These are phyloP conservation scores for Corvus moneduloides DNA, from an alignment of 2,113 vertebrate genomes.

Conservation along the genomic window DNA sequence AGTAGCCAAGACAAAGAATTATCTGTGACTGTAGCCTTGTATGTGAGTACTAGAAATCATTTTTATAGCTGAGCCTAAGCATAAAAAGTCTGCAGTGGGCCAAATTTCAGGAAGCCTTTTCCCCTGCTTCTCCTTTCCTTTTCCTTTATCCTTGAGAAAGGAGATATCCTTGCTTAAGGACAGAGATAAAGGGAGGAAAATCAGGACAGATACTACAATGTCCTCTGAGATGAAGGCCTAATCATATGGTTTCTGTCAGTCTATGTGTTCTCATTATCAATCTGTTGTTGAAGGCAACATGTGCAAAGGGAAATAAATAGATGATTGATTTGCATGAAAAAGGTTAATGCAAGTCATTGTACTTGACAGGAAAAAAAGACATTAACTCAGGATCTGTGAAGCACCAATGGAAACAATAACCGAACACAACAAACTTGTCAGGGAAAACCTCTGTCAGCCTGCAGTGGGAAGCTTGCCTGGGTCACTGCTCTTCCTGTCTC, in stretches of 20 bases:
- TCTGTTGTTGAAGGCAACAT: background rate
- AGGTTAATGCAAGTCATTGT: background rate
- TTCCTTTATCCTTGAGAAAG: background rate
- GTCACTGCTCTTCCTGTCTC: background rate
- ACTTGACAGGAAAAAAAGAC: background rate
- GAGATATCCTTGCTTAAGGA: background rate
- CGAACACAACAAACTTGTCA: fast-evolving
- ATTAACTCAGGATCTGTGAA: background rate
- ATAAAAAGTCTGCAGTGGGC: background rate
- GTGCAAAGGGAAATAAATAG: background rate
- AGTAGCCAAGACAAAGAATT: background rate
- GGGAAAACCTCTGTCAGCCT: background rate
- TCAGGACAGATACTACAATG: background rate
- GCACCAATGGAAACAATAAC: background rate
- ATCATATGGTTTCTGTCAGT: background rate
- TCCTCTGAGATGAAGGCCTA: background rate
- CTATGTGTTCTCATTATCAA: background rate
- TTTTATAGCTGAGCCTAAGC: background rate
- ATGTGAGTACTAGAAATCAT: background rate
- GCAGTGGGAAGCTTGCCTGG: background rate
- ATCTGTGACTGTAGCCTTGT: background rate
- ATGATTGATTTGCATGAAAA: background rate
- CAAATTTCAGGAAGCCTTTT: background rate
- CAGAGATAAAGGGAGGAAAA: background rate
- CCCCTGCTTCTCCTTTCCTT: background rate